Evolutionary conservation across 2,797 vertebrate genomes (phyloP), one percentile per base, ranked within the genome.

Genomic region (Antrozous pallidus): DNA sequence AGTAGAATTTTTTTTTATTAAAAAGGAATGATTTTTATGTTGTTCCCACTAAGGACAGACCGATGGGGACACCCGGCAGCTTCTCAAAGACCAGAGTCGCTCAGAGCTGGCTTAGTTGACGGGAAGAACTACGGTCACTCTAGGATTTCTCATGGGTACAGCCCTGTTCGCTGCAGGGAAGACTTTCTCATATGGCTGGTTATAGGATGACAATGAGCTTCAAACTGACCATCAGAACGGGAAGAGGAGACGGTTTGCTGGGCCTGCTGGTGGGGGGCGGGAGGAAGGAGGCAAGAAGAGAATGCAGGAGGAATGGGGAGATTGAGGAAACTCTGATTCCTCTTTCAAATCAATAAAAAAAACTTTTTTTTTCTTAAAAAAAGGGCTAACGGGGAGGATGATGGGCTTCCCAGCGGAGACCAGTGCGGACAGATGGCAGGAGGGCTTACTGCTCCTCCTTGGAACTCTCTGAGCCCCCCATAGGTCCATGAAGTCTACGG

Each of bases 201-300:
- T 14, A 5, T 17, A 22, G 63, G 33, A 13, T 22, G 38, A 31
- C 14, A 56, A 1, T 45, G 9, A 47, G 7, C 18, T 65, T 1
- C 26, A 36, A 8, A 78, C 0, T 3, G 9, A 56, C 22, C 40
- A 49, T n/a, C 2, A 4, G 3, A 36, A n/a, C 0, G 20, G 8
- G 9, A 33, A 54, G 54, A 58, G 5, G n/a, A 33, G 31, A 26
- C 24, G 9, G 17, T 28, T 22, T 45, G 8, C 77, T 10, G 28
- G 38, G 31, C 13, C 42, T 45, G 1, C 0, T 0, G 1, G 31
- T 18, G n/a, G 9, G 20, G 6, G 11, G 5, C 0, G 33, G 42
- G 33, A 70, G 5, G 12, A 6, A 24, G 6, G 31, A 12, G 6
- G 6, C 31, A 2, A 38, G 38, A 65, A 17, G 26, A 2, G 61